A percentile compares a stretch with the other conserved stretches of the same genome.
Conservation (phyloP, 2,113 vertebrate genomes). For the cat (Felis catus) region DNA sequence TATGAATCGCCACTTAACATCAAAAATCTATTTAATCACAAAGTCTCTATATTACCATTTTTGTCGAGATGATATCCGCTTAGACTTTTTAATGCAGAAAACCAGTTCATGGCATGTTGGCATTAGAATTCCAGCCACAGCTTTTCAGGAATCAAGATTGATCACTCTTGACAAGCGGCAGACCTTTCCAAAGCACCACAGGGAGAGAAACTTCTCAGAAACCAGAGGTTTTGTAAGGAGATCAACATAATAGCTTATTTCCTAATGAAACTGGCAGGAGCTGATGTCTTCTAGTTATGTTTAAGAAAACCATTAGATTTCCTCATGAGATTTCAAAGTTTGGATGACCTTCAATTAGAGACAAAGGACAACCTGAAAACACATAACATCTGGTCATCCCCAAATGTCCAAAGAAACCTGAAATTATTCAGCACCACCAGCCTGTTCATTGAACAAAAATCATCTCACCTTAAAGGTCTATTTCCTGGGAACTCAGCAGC, state of each 20-base stretch:
- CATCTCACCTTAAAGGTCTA: not conserved
- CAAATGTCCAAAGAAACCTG: slow-evolving; percentile 13
- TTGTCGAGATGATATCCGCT: not conserved
- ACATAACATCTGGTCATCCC: not conserved
- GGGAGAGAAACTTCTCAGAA: slow-evolving; percentile 34
- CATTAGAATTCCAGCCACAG: slow-evolving; percentile 54
- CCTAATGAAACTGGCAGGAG: slow-evolving; percentile 41
- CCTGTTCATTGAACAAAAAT: not conserved
- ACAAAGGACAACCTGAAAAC: slow-evolving; percentile 34
- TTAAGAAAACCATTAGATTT: slow-evolving; percentile 50
- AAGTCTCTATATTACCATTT: slow-evolving; percentile 4
- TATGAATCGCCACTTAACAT: slow-evolving; percentile 22
- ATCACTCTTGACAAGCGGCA: slow-evolving; percentile 53
- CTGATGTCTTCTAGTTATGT: slow-evolving; percentile 24
- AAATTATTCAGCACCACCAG: slow-evolving; percentile 7
- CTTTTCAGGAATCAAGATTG: slow-evolving; percentile 67
- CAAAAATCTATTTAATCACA: slow-evolving; percentile 38
- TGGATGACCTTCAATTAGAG: slow-evolving; percentile 17
- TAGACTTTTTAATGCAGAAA: slow-evolving; percentile 41
- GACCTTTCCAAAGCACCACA: slow-evolving; percentile 38
- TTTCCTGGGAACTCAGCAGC: not conserved
- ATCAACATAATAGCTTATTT: slow-evolving; percentile 52
- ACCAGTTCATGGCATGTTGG: not conserved
- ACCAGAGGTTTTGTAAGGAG: slow-evolving; percentile 52
- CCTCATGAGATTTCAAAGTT: slow-evolving; percentile 45